Evolutionary conservation across 2,113 vertebrate genomes (phyloP).

Genomic region (Oreotragus oreotragus): DNA sequence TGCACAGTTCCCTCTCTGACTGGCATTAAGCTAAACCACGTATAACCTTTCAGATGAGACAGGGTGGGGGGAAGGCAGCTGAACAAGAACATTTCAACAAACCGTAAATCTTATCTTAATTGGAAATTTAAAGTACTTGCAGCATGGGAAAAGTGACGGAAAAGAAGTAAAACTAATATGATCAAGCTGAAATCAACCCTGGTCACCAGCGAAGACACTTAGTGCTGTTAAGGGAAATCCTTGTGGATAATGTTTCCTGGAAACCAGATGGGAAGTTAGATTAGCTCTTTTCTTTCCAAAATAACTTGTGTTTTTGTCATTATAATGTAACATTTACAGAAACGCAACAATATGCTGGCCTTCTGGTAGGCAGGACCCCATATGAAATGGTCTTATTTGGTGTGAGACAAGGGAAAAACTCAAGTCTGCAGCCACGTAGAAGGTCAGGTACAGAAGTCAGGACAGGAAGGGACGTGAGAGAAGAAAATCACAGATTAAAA

Average conservation of each 20-base stretch:
- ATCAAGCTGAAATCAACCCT: background rate
- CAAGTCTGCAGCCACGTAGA: background rate
- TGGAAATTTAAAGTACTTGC: slow-evolving; percentile 33
- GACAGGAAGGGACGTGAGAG: background rate
- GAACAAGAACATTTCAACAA: slow-evolving; percentile 37
- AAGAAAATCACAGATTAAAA: background rate
- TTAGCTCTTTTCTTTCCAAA: slow-evolving; percentile 61
- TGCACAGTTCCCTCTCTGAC: background rate
- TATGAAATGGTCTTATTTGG: background rate
- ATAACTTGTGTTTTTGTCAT: slow-evolving; percentile 64
- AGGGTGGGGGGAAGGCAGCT: background rate
- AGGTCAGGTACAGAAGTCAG: background rate
- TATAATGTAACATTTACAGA: slow-evolving; percentile 45
- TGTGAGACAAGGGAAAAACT: background rate
- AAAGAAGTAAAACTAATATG: slow-evolving; percentile 13
- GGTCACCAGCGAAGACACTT: background rate
- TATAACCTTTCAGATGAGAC: background rate
- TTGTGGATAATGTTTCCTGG: slow-evolving; percentile 47
- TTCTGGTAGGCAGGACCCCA: background rate
- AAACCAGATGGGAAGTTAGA: slow-evolving; percentile 61
- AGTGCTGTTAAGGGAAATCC: slow-evolving; percentile 33
- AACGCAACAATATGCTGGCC: slow-evolving; percentile 32
- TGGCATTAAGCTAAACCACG: background rate
- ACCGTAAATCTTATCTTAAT: slow-evolving; percentile 55
- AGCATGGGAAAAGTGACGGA: slow-evolving; percentile 22